Evolutionary conservation across 1,140 invertebrate species (phyloP).

Genomic region (Musca vetustissima): DNA sequence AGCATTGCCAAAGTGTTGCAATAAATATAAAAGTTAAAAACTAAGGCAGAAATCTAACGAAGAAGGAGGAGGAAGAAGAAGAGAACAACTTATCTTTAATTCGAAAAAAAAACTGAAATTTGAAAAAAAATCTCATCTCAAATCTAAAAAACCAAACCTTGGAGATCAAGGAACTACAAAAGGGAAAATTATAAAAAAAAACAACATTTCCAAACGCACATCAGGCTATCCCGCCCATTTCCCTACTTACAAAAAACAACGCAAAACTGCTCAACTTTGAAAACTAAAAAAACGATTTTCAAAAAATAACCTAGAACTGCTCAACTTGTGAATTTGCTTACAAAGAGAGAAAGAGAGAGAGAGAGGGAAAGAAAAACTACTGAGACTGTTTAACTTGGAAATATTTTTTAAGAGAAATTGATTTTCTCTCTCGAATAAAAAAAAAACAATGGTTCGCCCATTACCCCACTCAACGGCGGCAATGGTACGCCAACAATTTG

Average conservation of each 20-base stretch:
- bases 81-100: not conserved
- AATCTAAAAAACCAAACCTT: too few species aligned
- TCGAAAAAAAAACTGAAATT: not conserved
- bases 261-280: not conserved
- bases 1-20: constrained; percentile 38
- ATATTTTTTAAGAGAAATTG: not conserved
- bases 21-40: constrained; percentile 37
- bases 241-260: not conserved
- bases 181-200: not conserved
- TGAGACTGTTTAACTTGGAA: too few species aligned
- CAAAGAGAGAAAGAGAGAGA: too few species aligned
- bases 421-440: too few species aligned
- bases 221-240: too few species aligned
- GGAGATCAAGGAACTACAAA: too few species aligned
- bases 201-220: not conserved
- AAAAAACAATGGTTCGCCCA: constrained; percentile 21
- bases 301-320: not conserved
- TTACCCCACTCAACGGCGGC: not conserved
- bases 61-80: constrained; percentile 7
- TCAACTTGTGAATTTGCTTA: not conserved
- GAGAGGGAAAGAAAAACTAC: too few species aligned
- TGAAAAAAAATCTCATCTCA: not conserved
- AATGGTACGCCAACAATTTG: not conserved
- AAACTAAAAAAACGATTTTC: too few species aligned
- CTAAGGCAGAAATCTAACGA: too few species aligned